Evolutionary conservation across 2,797 vertebrate species (phyloP), one percentile per base, ranked within the genome.

Genomic region (Okamejei kenojei): DNA sequence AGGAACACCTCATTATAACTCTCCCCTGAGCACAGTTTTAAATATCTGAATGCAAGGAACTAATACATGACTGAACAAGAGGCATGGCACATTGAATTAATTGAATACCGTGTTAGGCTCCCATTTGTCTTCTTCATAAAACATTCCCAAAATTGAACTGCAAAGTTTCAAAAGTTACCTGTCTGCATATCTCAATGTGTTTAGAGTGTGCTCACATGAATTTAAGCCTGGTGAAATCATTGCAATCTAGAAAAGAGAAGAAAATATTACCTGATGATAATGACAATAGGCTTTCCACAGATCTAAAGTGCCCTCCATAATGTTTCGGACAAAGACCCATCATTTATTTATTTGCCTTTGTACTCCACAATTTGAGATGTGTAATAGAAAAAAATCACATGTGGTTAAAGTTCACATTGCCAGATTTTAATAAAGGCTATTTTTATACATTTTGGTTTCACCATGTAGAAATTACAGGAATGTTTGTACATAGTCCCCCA

Each of bases 171-270:
- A 19, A 21, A 1, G 71, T 91, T 97, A 99, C 99, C 99, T 98
- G 97, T 99, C 98, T 93, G 98, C 98, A 0, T 99, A 99, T 95
- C 99, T 97, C 93, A 99, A 96, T 0, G 99, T 99, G 95, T 99
- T 99, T 95, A 99, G 96, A 9, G 98, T 98, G 93, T 99, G 99
- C 94, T 99, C 98, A 94, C 98, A 99, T 11, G 98, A 99, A 94
- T 94, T 95, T 97, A 99, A 98, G 93, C 98, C 97, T 5, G 99
- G 99, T 79, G 99, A 99, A 94, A 99, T 98, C 98, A 99, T 99
- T 17, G 99, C 98, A 94, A 99, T 99, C 98, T 99, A 95, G 78
- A 95, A 95, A 94, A 93, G 94, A 93, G 94, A 58, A 93, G 93
- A 35, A 74, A 93, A 63, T 74, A n/a, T 90, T 35, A 35, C 73